Percentiles rank a stretch among this genome's conserved stretches.
These are phyloP conservation scores for Halcyon senegalensis DNA, from an alignment of 2,113 vertebrate species.

Conservation along the genomic window DNA sequence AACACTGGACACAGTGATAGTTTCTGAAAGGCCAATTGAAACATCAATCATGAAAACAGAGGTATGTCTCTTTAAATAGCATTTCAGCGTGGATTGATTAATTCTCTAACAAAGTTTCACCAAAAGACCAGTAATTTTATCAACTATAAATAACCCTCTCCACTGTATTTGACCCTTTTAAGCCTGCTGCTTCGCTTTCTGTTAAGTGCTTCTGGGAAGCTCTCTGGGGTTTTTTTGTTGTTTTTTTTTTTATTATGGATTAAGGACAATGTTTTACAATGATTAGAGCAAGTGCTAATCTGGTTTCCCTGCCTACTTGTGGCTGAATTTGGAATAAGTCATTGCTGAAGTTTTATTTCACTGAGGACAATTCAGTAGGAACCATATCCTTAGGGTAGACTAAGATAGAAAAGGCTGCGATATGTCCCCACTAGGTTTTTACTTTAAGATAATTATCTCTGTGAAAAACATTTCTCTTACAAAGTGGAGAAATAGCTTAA, in stretches of 20 bases:
- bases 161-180: background rate
- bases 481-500: background rate
- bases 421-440: background rate
- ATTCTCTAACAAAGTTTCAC: background rate
- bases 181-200: background rate
- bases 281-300: background rate
- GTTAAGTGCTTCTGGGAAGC: background rate
- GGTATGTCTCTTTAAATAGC: slow-evolving; percentile 70
- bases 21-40: slow-evolving; percentile 77
- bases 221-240: background rate
- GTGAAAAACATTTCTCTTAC: background rate
- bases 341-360: background rate
- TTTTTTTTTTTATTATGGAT: background rate
- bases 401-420: background rate
- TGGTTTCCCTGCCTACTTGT: background rate
- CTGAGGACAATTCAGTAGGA: background rate
- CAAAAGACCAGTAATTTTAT: background rate
- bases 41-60: slow-evolving; percentile 74
- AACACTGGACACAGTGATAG: slow-evolving; percentile 79
- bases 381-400: accelerated
- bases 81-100: background rate
- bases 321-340: background rate
- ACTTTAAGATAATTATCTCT: background rate
- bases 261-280: background rate
- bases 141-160: background rate